Conservation (phyloP, 1,140 invertebrate species). For the Cryptotermes secundus region DNA sequence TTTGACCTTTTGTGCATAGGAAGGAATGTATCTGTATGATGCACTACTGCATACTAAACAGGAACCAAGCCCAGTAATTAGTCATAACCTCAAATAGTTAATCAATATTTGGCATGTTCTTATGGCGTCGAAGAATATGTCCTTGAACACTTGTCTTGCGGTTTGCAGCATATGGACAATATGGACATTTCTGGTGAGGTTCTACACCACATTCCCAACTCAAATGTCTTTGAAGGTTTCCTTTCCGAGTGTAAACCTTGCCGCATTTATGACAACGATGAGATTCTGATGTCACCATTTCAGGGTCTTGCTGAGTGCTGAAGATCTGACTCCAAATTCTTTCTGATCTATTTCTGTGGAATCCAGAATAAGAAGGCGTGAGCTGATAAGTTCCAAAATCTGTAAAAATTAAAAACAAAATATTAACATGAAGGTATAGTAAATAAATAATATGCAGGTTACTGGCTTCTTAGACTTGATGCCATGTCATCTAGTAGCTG, state of each 20-base stretch:
- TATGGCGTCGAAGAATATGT: slow-evolving; percentile 34
- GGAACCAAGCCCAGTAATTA: too few relatives aligned
- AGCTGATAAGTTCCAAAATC: not conserved
- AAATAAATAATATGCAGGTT: too few relatives aligned
- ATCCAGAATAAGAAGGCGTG: not conserved
- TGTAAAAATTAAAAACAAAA: not conserved
- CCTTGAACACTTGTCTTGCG: slow-evolving; percentile 37
- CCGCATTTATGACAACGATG: slow-evolving; percentile 21
- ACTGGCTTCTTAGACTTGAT: too few relatives aligned
- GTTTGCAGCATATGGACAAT: slow-evolving; percentile 35
- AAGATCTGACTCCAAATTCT: not conserved
- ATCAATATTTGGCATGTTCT: not conserved
- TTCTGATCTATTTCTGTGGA: not conserved
- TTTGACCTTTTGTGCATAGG: too few relatives aligned
- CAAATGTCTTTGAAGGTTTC: slow-evolving; percentile 32
- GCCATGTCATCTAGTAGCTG: too few relatives aligned
- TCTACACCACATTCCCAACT: slow-evolving; percentile 44
- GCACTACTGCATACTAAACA: too few relatives aligned
- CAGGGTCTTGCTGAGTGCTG: not conserved
- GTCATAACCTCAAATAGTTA: not conserved
- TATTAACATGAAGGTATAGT: slow-evolving; percentile 26
- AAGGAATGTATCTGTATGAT: too few relatives aligned
- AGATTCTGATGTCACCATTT: not conserved
- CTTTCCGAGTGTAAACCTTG: slow-evolving; percentile 29
- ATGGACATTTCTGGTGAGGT: slow-evolving; percentile 33